Evolutionary conservation across 2,113 vertebrate genomes (phyloP), one percentile per base, ranked within the genome.

Genomic region (Uropsilus gracilis): DNA sequence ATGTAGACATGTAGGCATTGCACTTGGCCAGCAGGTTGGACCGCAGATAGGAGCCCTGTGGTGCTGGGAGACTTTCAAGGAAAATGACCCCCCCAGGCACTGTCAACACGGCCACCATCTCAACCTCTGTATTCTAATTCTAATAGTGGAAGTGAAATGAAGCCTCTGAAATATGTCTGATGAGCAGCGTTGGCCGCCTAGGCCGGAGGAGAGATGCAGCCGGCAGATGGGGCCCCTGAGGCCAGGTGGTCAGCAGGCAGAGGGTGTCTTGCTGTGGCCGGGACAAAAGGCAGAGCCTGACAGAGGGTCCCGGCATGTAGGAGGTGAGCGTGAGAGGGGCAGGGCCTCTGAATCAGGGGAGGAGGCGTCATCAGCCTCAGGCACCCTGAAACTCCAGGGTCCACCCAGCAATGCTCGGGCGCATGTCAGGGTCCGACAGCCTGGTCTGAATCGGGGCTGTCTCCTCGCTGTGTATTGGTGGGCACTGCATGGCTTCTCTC

Each of bases 31-130:
- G 57, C 46, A 68, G 6, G 48, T n/a, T 37, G 46, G 0, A 53
- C 4, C 0, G 1, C 1, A 30, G 48, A 14, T 83, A 57, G 28
- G 2, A 34, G 16, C 16, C 17, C 3, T 28, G 28, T 11, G 8
- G 13, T 44, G 13, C n/a, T 42, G 34, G 30, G 42, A 83, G 68
- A 8, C 48, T 69, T 61, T 53, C 14, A 28, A 76, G 10, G 18
- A 61, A 12, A n/a, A n/a, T n/a, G n/a, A n/a, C n/a, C n/a, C n/a
- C n/a, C n/a, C 14, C 9, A 77, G 42, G 59, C 12, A 28, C 18
- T 26, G 44, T 34, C 17, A 24, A 71, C 44, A 32, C n/a, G 14
- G 16, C 26, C 6, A 12, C 24, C 4, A 0, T 24, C 34, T 22
- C 53, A 22, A 53, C 6, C 53, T 22, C 53, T 55, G 20, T 22